Evolutionary conservation across 2,888 invertebrate genomes (phyloP).

Genomic region (Agrochola lychnidis): DNA sequence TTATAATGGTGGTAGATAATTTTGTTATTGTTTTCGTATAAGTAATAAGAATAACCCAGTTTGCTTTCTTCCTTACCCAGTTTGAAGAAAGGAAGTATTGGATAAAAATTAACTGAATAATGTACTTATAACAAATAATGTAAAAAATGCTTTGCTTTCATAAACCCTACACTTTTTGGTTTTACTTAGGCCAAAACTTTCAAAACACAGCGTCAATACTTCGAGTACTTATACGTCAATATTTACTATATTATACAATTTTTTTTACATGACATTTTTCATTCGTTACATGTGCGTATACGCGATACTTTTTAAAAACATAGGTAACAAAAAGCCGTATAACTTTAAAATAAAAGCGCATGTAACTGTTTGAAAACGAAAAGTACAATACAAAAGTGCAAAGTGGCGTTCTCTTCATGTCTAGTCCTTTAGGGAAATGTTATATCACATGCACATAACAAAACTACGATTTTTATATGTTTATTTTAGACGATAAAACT

Average conservation of each 20-base stretch:
- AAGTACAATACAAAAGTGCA: conserved; percentile 62
- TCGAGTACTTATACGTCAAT: no score
- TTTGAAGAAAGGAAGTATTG: not conserved
- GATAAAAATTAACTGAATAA: not conserved
- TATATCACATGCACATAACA: conserved; percentile 65
- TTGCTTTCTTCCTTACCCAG: not conserved
- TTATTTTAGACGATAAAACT: conserved; percentile 72
- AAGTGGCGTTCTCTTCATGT: conserved; percentile 63
- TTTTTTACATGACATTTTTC: not conserved
- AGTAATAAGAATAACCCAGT: not conserved
- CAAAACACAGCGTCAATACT: not conserved
- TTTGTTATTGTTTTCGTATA: not conserved
- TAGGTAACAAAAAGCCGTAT: conserved; percentile 1
- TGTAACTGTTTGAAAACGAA: conserved; percentile 54
- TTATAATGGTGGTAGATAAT: conserved; percentile 3
- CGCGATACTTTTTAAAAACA: conserved; percentile 1
- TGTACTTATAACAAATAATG: no score
- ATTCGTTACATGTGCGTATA: not conserved
- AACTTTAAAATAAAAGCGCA: conserved; percentile 38
- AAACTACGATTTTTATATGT: conserved; percentile 66
- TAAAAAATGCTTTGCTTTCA: no score
- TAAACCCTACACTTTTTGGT: no score
- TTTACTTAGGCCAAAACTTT: not conserved
- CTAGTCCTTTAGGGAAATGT: conserved; percentile 70
- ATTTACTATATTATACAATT: no score